Percentiles rank a stretch among this genome's conserved stretches.
Evolutionary conservation across 2,888 invertebrate genomes (phyloP).

Genomic region (Apoderus coryli): DNA sequence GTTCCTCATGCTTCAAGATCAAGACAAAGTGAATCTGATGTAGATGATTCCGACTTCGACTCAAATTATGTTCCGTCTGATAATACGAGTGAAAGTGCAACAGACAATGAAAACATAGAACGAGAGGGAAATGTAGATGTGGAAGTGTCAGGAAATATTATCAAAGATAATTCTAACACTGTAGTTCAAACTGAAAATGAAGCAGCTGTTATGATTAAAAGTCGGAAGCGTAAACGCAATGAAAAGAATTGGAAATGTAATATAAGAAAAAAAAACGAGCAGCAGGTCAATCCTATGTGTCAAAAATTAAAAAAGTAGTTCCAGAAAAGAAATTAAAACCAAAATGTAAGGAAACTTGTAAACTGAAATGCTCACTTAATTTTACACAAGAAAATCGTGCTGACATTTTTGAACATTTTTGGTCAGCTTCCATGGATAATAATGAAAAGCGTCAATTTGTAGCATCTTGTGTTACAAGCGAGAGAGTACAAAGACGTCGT

Average conservation of each 20-base stretch:
- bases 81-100: too few species aligned
- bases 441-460: slow-evolving; percentile 5
- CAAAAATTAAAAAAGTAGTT: neutral
- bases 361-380: slow-evolving; percentile 1
- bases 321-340: neutral
- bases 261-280: slow-evolving; percentile 3
- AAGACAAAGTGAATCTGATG: too few species aligned
- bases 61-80: too few species aligned
- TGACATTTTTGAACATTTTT: neutral
- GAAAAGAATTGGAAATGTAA: neutral
- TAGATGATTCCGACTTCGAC: too few species aligned
- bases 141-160: neutral
- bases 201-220: neutral
- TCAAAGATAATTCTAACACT: neutral
- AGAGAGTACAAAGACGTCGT: neutral
- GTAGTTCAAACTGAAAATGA: neutral
- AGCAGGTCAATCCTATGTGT: neutral
- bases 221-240: neutral
- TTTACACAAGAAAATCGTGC: neutral
- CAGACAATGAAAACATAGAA: too few species aligned
- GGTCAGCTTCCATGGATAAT: neutral
- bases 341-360: neutral
- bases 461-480: neutral
- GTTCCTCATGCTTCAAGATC: too few species aligned
- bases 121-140: neutral